These are phyloP conservation scores for Caenorhabditis imperialis DNA, from an alignment of 2,888 invertebrate genomes.

Conservation along the genomic window DNA sequence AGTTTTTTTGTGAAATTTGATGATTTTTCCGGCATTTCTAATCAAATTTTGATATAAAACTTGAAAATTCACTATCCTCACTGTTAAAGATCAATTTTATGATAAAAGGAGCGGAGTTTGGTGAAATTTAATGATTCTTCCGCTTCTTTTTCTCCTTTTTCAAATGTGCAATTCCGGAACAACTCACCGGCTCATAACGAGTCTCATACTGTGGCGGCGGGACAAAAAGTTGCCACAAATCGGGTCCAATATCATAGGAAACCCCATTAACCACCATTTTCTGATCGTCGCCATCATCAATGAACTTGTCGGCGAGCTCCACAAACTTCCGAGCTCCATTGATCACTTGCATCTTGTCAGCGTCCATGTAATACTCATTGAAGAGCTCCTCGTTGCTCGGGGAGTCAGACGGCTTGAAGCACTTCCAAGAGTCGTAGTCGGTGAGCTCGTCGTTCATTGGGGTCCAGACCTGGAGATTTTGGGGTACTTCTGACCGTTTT, in stretches of 20 bases:
- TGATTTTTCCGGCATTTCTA: too few relatives aligned
- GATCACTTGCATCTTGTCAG: not conserved
- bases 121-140: not conserved
- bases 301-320: not conserved
- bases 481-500: too few relatives aligned
- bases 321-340: constrained; percentile 14
- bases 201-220: constrained; percentile 13
- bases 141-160: not conserved
- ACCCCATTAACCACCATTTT: not conserved
- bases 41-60: too few relatives aligned
- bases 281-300: constrained; percentile 6
- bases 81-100: not conserved
- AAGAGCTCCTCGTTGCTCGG: not conserved
- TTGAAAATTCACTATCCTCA: too few relatives aligned
- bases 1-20: too few relatives aligned
- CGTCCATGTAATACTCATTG: not conserved
- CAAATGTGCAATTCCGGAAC: too few relatives aligned
- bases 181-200: constrained; percentile 3
- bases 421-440: too few relatives aligned
- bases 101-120: not conserved
- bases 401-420: not conserved
- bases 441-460: too few relatives aligned
- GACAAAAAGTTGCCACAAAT: constrained; percentile 28
- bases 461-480: too few relatives aligned
- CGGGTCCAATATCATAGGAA: constrained; percentile 25